Percentiles rank a stretch among this genome's conserved stretches.
These are phyloP conservation scores for Odontamblyopus rebecca DNA, from an alignment of 2,797 vertebrate species.

Conservation along the genomic window DNA sequence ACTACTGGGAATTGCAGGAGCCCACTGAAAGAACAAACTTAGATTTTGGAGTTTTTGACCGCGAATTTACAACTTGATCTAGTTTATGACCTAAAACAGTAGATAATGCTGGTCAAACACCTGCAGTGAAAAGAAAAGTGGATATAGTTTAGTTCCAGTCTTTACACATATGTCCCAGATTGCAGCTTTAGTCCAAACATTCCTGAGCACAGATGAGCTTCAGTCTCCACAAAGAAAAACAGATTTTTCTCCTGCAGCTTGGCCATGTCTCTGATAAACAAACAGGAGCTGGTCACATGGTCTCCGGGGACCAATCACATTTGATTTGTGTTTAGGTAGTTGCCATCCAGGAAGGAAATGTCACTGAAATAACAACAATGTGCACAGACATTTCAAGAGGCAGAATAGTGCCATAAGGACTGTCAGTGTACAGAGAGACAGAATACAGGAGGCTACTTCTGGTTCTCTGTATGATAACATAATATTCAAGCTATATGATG, in stretches of 20 bases:
- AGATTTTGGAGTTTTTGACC: too few relatives aligned
- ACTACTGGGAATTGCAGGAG: too few relatives aligned
- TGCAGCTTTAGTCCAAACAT: conserved; percentile 31
- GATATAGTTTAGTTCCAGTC: neutral
- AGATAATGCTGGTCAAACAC: too few relatives aligned
- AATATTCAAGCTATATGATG: too few relatives aligned
- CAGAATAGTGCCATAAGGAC: too few relatives aligned
- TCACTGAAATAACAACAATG: neutral
- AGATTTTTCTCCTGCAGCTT: conserved; percentile 7
- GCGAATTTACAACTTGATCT: too few relatives aligned
- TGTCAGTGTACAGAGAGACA: too few relatives aligned
- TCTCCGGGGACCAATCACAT: conserved; percentile 5
- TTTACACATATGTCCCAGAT: neutral
- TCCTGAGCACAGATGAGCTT: conserved; percentile 42
- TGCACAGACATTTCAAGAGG: neutral
- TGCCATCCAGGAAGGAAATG: neutral
- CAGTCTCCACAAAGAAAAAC: conserved; percentile 34
- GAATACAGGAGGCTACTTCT: too few relatives aligned
- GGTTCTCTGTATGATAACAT: too few relatives aligned
- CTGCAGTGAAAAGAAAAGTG: too few relatives aligned
- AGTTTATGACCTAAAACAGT: too few relatives aligned
- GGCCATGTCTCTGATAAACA: conserved; percentile 12
- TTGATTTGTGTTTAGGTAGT: neutral
- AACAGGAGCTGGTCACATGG: neutral
- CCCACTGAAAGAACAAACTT: too few relatives aligned